Percentiles rank a stretch among this genome's conserved stretches.
Evolutionary conservation across 2,888 invertebrate genomes (phyloP).

Genomic region (Ecdyonurus torrentis): DNA sequence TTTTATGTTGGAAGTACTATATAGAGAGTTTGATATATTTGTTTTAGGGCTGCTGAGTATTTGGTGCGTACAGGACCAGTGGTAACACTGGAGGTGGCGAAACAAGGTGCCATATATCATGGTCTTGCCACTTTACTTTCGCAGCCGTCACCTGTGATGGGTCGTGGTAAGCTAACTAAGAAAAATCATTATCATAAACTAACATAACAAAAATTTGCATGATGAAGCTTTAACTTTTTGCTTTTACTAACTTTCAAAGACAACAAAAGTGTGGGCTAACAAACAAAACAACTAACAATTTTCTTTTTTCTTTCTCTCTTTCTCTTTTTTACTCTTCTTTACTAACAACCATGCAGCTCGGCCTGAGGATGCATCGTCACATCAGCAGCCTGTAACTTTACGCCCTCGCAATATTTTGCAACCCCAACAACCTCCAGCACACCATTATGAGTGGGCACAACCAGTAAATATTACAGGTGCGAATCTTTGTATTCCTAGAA

Average conservation of each 20-base stretch:
- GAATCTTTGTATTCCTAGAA: neutral
- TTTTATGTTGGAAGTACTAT: neutral
- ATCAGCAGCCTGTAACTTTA: no score
- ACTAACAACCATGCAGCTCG: no score
- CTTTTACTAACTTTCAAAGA: no score
- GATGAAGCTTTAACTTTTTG: neutral
- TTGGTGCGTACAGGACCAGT: slow-evolving; percentile 86
- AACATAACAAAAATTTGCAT: no score
- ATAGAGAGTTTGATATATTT: no score
- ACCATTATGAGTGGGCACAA: neutral
- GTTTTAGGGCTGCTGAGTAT: slow-evolving; percentile 83
- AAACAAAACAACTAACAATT: no score
- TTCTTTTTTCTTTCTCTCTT: neutral
- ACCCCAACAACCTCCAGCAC: neutral
- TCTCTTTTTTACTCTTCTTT: no score
- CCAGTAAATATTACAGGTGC: neutral
- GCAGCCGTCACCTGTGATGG: slow-evolving; percentile 73
- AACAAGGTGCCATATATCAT: slow-evolving; percentile 94
- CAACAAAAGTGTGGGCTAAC: no score
- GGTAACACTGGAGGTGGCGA: slow-evolving; percentile 89
- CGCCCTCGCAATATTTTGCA: neutral
- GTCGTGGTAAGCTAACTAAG: slow-evolving; percentile 52
- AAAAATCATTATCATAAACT: no score
- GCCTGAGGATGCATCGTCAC: no score
- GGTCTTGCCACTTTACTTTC: slow-evolving; percentile 84